These are phyloP conservation scores for Chelmon rostratus DNA, from an alignment of 2,797 vertebrate genomes.

Conservation along the genomic window DNA sequence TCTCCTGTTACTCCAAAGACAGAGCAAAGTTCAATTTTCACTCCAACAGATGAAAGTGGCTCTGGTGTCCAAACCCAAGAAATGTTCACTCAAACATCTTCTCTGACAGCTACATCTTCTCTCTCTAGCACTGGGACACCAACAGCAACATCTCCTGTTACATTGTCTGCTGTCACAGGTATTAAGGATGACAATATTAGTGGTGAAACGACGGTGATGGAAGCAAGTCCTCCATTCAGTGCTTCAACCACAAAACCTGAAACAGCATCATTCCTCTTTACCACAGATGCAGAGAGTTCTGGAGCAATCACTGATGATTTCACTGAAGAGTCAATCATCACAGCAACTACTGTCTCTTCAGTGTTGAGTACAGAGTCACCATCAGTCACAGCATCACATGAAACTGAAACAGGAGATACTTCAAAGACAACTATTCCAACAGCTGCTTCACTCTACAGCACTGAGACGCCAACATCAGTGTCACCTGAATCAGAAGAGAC, in stretches of 20 bases:
- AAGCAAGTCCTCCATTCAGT: neutral
- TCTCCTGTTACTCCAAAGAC: no score
- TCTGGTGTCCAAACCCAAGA: neutral
- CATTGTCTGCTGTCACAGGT: neutral
- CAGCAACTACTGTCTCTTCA: neutral
- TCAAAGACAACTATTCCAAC: neutral
- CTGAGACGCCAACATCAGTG: neutral
- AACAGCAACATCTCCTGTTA: neutral
- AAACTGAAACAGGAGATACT: neutral
- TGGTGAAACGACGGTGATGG: neutral
- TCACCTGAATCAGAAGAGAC: neutral
- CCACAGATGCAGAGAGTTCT: slow-evolving; percentile 22
- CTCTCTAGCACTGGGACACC: neutral
- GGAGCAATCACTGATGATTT: neutral
- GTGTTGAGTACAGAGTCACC: neutral
- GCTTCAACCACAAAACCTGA: neutral
- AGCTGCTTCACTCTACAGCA: neutral
- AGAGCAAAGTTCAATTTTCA: neutral
- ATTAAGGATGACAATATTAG: neutral
- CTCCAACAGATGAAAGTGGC: neutral
- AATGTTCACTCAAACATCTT: neutral
- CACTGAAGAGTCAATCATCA: neutral
- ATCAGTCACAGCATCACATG: neutral
- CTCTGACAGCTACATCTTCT: neutral
- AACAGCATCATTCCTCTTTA: neutral